phyloP scores from a whole-genome alignment of 2,888 invertebrate genomes.

The Drosophila stalkeri region DNA sequence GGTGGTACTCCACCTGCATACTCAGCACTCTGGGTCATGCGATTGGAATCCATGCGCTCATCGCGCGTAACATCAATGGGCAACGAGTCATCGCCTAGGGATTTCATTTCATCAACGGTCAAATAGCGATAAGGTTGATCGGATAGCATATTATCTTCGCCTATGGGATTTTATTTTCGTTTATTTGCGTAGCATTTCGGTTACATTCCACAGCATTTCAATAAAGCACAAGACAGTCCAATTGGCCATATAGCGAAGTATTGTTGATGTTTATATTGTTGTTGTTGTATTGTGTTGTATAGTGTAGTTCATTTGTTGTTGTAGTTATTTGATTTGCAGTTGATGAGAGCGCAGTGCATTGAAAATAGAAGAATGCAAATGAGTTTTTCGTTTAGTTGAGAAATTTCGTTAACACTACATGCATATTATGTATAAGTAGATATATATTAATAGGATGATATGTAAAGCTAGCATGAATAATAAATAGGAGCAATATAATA shows the following conservation, averaged over 20 bases:
- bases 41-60: constrained; percentile 91
- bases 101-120: constrained; percentile 98
- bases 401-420: constrained; percentile 66
- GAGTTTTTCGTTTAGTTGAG: constrained; percentile 71
- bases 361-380: constrained; percentile 81
- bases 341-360: constrained; percentile 77
- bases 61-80: constrained; percentile 97
- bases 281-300: constrained; percentile 37
- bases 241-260: constrained; percentile 71
- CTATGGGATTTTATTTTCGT: constrained; percentile 85
- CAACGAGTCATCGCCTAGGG: constrained; percentile 95
- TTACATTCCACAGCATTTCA: constrained; percentile 74
- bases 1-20: constrained; percentile 84
- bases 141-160: constrained; percentile 95
- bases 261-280: constrained; percentile 49
- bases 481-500: constrained; percentile 36
- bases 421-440: constrained; percentile 44
- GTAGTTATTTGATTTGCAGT: constrained; percentile 55
- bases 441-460: constrained; percentile 51
- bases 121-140: constrained; percentile 96
- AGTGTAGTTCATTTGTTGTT: constrained; percentile 48
- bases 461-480: constrained; percentile 59
- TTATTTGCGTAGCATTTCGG: constrained; percentile 59
- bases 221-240: constrained; percentile 76
- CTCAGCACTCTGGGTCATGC: constrained; percentile 86